Evolutionary conservation across 2,797 vertebrate genomes (phyloP).

Genomic region (Oreochromis grahami): DNA sequence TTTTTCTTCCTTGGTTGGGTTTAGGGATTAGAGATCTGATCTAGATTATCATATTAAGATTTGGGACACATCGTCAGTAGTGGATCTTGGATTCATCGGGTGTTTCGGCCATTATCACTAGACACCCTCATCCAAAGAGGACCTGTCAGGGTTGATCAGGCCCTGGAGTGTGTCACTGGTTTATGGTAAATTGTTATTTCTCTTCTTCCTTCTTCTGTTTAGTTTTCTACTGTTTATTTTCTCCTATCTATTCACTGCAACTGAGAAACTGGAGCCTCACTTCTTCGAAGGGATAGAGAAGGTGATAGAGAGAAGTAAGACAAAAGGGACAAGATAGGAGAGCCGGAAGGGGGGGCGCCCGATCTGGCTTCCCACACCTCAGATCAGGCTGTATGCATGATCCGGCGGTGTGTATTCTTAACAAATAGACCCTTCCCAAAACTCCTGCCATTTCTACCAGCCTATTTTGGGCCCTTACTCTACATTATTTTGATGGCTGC

Average conservation of each 20-base stretch:
- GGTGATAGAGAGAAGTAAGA: neutral
- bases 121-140: neutral
- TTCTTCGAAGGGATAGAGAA: neutral
- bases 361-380: neutral
- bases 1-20: neutral
- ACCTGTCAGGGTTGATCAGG: neutral
- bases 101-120: neutral
- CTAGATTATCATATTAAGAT: neutral
- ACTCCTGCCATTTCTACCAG: neutral
- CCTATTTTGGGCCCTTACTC: neutral
- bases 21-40: neutral
- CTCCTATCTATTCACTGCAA: neutral
- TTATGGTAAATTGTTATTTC: neutral
- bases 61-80: neutral
- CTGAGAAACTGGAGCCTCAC: neutral
- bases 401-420: neutral
- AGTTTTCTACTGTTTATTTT: neutral
- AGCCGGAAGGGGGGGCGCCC: accelerated
- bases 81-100: neutral
- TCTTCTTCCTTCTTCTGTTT: neutral
- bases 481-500: neutral
- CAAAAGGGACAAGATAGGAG: neutral
- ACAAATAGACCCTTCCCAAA: neutral
- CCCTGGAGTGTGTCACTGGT: accelerated
- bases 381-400: neutral